phyloP scores from a whole-genome alignment of 1,140 invertebrate species.

The Eulimnadia texana region DNA sequence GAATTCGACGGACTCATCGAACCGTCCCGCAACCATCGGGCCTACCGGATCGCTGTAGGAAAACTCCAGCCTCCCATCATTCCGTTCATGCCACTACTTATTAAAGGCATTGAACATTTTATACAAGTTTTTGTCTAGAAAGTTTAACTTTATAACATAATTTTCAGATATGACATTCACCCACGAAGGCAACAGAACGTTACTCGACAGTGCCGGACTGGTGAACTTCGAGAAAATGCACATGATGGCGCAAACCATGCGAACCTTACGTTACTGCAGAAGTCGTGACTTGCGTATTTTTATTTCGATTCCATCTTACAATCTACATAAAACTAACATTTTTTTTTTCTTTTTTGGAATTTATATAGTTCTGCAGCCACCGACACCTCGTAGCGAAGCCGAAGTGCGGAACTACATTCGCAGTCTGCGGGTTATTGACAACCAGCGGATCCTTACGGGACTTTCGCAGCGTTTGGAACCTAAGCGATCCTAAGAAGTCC shows the following conservation, averaged over 20 bases:
- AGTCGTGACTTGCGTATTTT: conserved; percentile 48
- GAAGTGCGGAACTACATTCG: conserved; percentile 48
- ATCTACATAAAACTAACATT: neutral
- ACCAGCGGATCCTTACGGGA: conserved; percentile 54
- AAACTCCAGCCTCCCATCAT: conserved; percentile 66
- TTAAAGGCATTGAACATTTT: too few relatives aligned
- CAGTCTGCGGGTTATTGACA: conserved; percentile 58
- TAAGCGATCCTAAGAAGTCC: conserved; percentile 30
- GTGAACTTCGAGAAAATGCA: conserved; percentile 90
- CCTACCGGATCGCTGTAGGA: conserved; percentile 55
- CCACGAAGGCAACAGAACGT: conserved; percentile 79
- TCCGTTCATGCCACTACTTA: conserved; percentile 68
- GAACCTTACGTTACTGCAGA: conserved; percentile 57
- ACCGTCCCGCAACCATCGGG: conserved; percentile 68
- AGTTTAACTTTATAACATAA: neutral
- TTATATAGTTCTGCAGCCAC: conserved; percentile 42
- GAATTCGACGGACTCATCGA: conserved; percentile 73
- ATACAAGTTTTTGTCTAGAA: conserved; percentile 1
- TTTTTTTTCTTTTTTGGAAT: conserved; percentile 8
- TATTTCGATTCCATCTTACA: neutral
- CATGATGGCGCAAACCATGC: conserved; percentile 68
- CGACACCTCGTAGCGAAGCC: conserved; percentile 47
- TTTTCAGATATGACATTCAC: conserved; percentile 69
- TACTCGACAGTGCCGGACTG: conserved; percentile 47
- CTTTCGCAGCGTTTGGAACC: conserved; percentile 55